Evolutionary conservation across 2,888 invertebrate genomes (phyloP).

Genomic region (Erebia epiphron): DNA sequence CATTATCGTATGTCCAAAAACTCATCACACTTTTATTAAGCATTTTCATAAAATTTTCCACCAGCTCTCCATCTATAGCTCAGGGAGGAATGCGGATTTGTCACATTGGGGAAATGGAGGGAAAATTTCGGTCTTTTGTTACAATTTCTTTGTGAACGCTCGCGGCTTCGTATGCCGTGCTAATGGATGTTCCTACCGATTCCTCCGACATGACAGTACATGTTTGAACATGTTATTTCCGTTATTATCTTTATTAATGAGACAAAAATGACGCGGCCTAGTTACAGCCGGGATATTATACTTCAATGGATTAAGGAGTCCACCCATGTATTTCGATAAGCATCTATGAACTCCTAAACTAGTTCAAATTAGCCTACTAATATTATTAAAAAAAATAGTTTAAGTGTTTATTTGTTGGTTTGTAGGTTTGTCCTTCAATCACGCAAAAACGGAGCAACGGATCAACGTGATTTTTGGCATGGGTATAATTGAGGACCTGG

Average conservation of each 20-base stretch:
- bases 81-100: constrained; percentile 14
- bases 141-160: constrained; percentile 27
- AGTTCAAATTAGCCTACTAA: too few relatives aligned
- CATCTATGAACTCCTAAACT: too few relatives aligned
- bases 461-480: too few relatives aligned
- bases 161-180: constrained; percentile 24
- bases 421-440: too few relatives aligned
- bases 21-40: background rate
- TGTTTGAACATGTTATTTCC: background rate
- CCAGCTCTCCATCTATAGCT: constrained; percentile 1
- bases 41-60: background rate
- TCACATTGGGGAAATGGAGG: constrained; percentile 33
- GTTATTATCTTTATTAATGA: background rate
- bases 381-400: too few relatives aligned
- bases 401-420: too few relatives aligned
- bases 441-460: too few relatives aligned
- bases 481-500: too few relatives aligned
- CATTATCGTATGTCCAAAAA: background rate
- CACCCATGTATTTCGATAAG: too few relatives aligned
- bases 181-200: constrained; percentile 24
- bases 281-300: too few relatives aligned
- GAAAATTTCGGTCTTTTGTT: constrained; percentile 34
- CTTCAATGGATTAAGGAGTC: too few relatives aligned
- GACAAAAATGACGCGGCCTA: too few relatives aligned
- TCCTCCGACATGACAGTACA: background rate